phyloP scores from a whole-genome alignment of 2,888 invertebrate species.

The Drosophila limbata region DNA sequence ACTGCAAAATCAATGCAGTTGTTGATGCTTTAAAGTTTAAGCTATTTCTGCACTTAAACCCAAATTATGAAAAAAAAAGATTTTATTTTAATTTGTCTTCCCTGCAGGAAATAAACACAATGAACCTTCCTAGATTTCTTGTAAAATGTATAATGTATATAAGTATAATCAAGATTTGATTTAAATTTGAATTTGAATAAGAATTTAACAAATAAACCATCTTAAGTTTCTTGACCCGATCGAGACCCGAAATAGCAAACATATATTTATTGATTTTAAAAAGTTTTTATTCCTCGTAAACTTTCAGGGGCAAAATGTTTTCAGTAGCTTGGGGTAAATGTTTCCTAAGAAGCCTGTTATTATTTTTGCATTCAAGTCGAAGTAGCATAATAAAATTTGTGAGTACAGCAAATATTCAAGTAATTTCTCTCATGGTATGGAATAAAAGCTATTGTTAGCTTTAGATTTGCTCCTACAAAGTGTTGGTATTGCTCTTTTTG shows the following conservation, averaged over 20 bases:
- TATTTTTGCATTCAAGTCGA: slow-evolving; percentile 19
- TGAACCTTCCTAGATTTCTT: background rate
- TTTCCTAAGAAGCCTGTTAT: slow-evolving; percentile 18
- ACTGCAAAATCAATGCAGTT: slow-evolving; percentile 3
- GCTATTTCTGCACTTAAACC: background rate
- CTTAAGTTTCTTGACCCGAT: background rate
- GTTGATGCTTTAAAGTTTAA: background rate
- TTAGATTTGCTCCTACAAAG: slow-evolving; percentile 50
- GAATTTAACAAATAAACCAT: background rate
- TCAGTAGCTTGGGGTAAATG: slow-evolving; percentile 2
- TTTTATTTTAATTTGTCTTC: background rate
- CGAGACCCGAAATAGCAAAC: background rate
- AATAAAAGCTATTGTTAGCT: slow-evolving; percentile 57
- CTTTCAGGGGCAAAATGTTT: slow-evolving; percentile 3
- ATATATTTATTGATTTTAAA: background rate
- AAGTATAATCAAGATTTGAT: background rate
- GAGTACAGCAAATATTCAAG: slow-evolving; percentile 37
- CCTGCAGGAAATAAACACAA: background rate
- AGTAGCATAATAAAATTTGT: slow-evolving; percentile 31
- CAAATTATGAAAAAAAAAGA: background rate
- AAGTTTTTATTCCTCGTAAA: background rate
- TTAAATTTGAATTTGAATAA: background rate
- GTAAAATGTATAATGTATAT: no score
- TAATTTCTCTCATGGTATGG: slow-evolving; percentile 22
- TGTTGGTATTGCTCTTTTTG: slow-evolving; percentile 43